These are phyloP conservation scores for Scrobipalpa atriplicella DNA, from an alignment of 2,888 invertebrate genomes.

Conservation along the genomic window DNA sequence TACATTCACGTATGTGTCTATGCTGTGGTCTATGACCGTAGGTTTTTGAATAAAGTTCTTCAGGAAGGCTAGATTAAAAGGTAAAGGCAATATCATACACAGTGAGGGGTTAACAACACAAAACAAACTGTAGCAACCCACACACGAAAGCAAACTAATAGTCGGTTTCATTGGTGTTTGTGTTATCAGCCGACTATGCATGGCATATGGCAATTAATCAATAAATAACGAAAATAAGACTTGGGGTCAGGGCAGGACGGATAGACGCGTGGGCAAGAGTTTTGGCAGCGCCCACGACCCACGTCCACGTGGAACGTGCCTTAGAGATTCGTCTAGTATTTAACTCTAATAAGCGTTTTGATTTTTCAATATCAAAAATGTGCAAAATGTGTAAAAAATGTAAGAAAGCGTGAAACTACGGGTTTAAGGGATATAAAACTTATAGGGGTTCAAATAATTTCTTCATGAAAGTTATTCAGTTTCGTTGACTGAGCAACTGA, in stretches of 20 bases:
- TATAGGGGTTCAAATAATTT: too few species aligned
- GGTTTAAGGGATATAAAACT: not conserved
- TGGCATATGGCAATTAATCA: conserved; percentile 54
- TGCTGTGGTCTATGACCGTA: too few species aligned
- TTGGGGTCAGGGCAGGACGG: conserved; percentile 42
- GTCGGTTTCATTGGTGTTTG: conserved; percentile 21
- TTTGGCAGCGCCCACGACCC: conserved; percentile 65
- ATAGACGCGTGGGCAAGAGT: conserved; percentile 66
- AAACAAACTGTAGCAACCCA: conserved; percentile 14
- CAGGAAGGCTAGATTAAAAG: too few species aligned
- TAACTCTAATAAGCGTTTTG: not conserved
- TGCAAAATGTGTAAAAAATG: too few species aligned
- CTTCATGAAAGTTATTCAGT: too few species aligned
- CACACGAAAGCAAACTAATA: conserved; percentile 9
- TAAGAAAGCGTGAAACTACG: not conserved
- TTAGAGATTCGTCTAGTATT: conserved; percentile 42
- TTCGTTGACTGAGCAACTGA: too few species aligned
- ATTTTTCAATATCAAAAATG: too few species aligned
- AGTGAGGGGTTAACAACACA: conserved; percentile 7
- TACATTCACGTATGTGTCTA: too few species aligned
- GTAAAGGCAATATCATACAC: too few species aligned
- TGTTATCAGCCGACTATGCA: conserved; percentile 40
- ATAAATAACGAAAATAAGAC: conserved; percentile 48
- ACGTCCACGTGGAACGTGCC: conserved; percentile 65
- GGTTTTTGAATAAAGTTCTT: too few species aligned